Evolutionary conservation across 2,113 vertebrate species (phyloP).

Genomic region (Nerophis ophidion): DNA sequence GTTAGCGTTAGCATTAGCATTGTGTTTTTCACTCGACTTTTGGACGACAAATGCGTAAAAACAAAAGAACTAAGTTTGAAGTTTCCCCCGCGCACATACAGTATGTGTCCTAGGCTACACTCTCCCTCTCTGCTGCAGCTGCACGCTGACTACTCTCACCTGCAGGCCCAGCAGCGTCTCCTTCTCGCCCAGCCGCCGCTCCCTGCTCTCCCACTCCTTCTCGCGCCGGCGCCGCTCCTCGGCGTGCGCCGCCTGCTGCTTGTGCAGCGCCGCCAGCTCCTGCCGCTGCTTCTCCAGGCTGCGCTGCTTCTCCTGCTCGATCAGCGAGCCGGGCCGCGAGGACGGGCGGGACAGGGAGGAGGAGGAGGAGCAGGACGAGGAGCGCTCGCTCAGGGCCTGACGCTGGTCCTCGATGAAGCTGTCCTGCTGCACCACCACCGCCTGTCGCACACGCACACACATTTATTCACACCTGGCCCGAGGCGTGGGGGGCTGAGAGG

Average conservation of each 20-base stretch:
- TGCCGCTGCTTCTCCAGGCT: conserved; percentile 94
- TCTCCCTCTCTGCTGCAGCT: no score
- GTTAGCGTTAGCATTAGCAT: no score
- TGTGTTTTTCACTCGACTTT: no score
- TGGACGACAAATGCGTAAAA: no score
- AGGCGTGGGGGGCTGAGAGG: no score
- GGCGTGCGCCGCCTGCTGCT: conserved; percentile 81
- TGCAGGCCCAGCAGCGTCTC: conserved; percentile 69
- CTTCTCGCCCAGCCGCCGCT: conserved; percentile 74
- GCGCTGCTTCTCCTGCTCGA: conserved; percentile 97
- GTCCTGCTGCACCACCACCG: conserved; percentile 91
- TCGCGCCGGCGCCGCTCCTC: conserved; percentile 80
- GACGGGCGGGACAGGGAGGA: conserved; percentile 52
- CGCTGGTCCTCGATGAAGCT: conserved; percentile 93
- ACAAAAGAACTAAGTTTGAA: no score
- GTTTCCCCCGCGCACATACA: no score
- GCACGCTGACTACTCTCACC: conserved; percentile 22
- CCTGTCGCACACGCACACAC: conserved; percentile 83
- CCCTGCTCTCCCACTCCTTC: conserved; percentile 80
- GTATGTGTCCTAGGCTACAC: no score
- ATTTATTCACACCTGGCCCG: no score
- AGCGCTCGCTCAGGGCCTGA: conserved; percentile 77
- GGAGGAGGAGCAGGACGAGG: conserved; percentile 36
- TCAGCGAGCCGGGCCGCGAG: conserved; percentile 79
- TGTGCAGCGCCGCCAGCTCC: conserved; percentile 86